Percentiles rank a stretch among this genome's conserved stretches.
These are phyloP conservation scores for Athalia cordata DNA, from an alignment of 2,888 invertebrate genomes.

Conservation along the genomic window DNA sequence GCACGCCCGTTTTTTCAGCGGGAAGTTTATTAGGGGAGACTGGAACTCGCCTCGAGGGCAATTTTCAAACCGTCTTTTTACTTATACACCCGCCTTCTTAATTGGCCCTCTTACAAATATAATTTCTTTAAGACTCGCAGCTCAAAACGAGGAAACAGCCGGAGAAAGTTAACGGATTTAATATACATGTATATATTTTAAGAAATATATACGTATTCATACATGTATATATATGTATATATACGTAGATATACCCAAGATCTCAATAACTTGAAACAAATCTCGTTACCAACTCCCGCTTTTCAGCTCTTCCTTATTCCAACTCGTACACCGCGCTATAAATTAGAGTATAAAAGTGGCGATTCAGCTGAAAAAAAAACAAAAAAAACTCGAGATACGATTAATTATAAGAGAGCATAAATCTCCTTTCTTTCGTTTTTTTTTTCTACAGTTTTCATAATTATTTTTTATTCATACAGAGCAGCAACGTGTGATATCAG, in stretches of 20 bases:
- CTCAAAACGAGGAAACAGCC: conserved; percentile 6
- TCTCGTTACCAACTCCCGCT: conserved; percentile 25
- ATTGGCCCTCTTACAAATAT: conserved; percentile 29
- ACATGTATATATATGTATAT: not conserved
- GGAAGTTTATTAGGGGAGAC: conserved; percentile 6
- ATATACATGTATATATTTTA: not conserved
- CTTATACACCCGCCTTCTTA: conserved; percentile 15
- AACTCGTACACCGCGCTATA: not conserved
- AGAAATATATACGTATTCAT: too few relatives aligned
- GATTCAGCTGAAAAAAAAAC: not conserved
- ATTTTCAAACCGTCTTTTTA: conserved; percentile 27
- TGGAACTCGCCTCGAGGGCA: conserved; percentile 18
- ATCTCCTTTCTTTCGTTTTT: too few relatives aligned
- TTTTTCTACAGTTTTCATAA: too few relatives aligned
- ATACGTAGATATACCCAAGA: not conserved
- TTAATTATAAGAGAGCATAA: too few relatives aligned
- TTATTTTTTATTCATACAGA: too few relatives aligned
- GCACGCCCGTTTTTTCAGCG: conserved; percentile 8
- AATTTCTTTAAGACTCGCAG: conserved; percentile 28
- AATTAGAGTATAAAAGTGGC: not conserved
- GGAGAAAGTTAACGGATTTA: conserved; percentile 28
- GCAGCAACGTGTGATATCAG: too few relatives aligned
- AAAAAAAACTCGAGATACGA: not conserved
- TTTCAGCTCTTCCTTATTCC: conserved; percentile 13
- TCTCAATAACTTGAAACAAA: conserved; percentile 25